Conservation (phyloP, 2,113 vertebrate species). For the Hystrix cristata region DNA sequence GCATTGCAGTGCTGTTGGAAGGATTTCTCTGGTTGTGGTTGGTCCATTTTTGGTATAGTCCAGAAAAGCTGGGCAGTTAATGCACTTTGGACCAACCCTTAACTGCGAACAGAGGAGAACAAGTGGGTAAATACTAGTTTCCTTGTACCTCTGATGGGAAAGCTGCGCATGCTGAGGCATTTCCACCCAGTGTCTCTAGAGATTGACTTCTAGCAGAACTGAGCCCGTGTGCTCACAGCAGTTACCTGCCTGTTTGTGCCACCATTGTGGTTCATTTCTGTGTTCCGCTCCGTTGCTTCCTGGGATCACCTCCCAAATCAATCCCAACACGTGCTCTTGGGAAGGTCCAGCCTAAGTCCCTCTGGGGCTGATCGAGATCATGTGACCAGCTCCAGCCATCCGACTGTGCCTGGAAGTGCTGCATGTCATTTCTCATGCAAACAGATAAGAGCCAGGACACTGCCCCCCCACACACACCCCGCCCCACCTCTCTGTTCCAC, state of each 20-base stretch:
- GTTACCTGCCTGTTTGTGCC: not conserved
- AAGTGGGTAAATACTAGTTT: too few species aligned
- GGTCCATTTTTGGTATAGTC: not conserved
- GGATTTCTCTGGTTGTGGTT: not conserved
- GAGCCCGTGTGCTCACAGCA: not conserved
- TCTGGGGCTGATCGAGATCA: not conserved
- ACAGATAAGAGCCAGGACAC: not conserved
- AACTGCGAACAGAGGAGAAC: not conserved
- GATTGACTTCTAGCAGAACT: not conserved
- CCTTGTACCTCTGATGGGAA: not conserved
- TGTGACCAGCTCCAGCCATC: not conserved
- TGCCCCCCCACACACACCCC: fast-evolving
- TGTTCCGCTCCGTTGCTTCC: not conserved
- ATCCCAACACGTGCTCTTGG: not conserved
- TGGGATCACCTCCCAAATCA: not conserved
- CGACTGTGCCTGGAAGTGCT: not conserved
- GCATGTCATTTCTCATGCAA: not conserved
- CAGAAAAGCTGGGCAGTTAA: not conserved
- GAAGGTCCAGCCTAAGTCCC: not conserved
- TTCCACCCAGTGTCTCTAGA: not conserved
- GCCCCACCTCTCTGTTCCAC: not conserved
- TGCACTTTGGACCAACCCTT: not conserved
- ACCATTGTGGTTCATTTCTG: not conserved
- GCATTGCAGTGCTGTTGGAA: not conserved
- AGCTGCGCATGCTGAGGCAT: too few species aligned